Evolutionary conservation across 1,140 invertebrate genomes (phyloP), one percentile per base, ranked within the genome.

Genomic region (Drosophila mayri): DNA sequence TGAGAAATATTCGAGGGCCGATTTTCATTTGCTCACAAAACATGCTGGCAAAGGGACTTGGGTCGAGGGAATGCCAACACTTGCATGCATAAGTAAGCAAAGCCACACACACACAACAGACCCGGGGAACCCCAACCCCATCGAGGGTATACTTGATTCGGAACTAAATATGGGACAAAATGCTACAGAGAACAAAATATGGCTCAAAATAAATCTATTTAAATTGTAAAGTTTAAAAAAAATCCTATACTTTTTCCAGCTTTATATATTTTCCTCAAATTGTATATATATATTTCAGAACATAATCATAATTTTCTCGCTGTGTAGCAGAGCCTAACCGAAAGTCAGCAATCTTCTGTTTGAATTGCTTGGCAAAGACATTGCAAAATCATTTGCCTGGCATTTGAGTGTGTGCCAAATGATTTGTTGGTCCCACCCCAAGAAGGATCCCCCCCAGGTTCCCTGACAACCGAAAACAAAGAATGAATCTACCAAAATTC

Each of bases 361-460:
- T 32, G 50, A 68, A 68, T 57, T 57, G 64, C 20, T 68, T 71
- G 67, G 67, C 67, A 71, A 68, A 67, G 67, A 38, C 68, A 71
- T 72, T 70, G 66, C 63, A 67, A 67, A 70, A 70, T 70, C 63
- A 70, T 70, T 70, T 67, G 68, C 68, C 68, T 59, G 68, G 68
- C 52, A 72, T 43, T 72, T 71, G 68, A 73, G 67, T 60, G 70
- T 60, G 67, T 73, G 70, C 70, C 70, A 74, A 63, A 55, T 74
- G 70, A 74, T 74, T 74, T 74, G 70, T 74, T 60, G 71, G 57
- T 43, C 25, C 38, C 68, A 30, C 57, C 71, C 47, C n/a, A 35
- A 35, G 28, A 30, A 30, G 18, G n/a, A 54, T 25, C 25, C 18
- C 25, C 44, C 35, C 18, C 25, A 9, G 47, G 10, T 22, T 6